Percentiles rank a stretch among this genome's conserved stretches.
Evolutionary conservation across 2,797 vertebrate genomes (phyloP).

Genomic region (Sternotherus odoratus): DNA sequence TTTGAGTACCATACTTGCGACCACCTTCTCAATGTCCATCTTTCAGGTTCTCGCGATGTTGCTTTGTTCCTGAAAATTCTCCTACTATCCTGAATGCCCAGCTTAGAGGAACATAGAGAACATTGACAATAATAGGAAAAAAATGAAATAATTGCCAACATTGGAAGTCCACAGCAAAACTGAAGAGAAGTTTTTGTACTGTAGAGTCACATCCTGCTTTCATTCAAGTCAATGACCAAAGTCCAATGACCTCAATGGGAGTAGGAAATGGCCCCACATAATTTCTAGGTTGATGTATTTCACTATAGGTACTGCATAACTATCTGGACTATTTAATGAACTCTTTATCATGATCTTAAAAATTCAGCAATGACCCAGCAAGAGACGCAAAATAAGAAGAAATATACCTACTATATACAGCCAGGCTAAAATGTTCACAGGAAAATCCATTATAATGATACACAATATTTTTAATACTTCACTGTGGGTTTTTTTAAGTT

Average conservation of each 20-base stretch:
- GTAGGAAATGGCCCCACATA: neutral
- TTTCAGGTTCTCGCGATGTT: neutral
- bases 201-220: neutral
- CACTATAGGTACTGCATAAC: neutral
- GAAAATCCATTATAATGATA: neutral
- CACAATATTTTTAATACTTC: neutral
- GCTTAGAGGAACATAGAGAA: neutral
- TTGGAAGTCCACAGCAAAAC: neutral
- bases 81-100: neutral
- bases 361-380: rapidly evolving
- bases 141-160: neutral
- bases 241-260: neutral
- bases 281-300: neutral
- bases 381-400: neutral
- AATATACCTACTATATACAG: neutral
- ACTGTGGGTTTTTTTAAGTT: neutral
- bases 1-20: neutral
- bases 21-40: neutral
- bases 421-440: neutral
- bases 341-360: rapidly evolving
- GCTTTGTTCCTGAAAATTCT: neutral
- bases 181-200: neutral
- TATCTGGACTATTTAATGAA: neutral
- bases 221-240: neutral
- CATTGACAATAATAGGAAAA: neutral